phyloP scores from a whole-genome alignment of 2,113 vertebrate species.

The Holacanthus passer region DNA sequence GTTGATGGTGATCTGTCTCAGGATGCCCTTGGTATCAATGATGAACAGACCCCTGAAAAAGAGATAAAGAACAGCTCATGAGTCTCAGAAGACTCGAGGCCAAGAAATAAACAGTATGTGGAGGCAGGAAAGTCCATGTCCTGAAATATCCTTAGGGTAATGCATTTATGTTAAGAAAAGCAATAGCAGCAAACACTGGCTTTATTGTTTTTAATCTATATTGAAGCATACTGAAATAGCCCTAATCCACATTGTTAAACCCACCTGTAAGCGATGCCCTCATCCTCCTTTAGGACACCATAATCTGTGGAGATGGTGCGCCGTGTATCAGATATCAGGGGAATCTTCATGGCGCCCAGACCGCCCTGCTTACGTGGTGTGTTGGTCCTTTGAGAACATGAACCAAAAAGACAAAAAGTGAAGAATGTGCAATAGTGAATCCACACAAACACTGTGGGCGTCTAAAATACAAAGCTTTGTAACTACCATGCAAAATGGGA shows the following conservation, averaged over 20 bases:
- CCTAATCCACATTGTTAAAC: background rate
- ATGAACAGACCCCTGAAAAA: conserved; percentile 93
- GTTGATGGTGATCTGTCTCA: conserved; percentile 98
- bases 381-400: conserved; percentile 87
- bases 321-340: conserved; percentile 91
- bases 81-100: background rate
- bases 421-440: background rate
- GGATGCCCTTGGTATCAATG: conserved; percentile 93
- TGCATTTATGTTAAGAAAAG: background rate
- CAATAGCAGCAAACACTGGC: background rate
- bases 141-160: background rate
- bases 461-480: background rate
- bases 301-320: conserved; percentile 91
- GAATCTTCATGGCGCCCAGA: conserved; percentile 95
- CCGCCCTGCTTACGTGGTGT: conserved; percentile 95
- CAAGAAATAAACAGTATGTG: no score
- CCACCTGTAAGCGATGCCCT: conserved; percentile 97
- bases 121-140: no score
- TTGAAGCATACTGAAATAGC: background rate
- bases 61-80: background rate
- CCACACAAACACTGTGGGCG: background rate
- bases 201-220: background rate
- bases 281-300: conserved; percentile 95
- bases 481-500: conserved; percentile 95
- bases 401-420: background rate